These are phyloP conservation scores for Scolopax rusticola DNA, from an alignment of 2,797 vertebrate species.

Conservation along the genomic window DNA sequence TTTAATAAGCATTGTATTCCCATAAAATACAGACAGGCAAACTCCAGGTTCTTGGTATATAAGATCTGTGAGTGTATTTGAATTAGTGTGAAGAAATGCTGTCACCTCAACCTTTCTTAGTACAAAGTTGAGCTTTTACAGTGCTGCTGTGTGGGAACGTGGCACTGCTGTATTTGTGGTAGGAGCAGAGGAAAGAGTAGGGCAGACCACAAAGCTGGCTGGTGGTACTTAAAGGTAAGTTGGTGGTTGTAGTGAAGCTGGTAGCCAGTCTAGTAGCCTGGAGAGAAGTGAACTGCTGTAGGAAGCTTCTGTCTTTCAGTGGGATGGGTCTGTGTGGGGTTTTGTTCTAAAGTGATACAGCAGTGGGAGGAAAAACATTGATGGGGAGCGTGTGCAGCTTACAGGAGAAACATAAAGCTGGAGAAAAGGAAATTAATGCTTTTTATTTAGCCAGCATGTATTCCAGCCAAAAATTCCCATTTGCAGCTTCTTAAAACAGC, in stretches of 20 bases:
- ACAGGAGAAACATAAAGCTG: not conserved
- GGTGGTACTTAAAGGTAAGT: not conserved
- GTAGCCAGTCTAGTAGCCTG: not conserved
- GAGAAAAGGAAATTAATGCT: not conserved
- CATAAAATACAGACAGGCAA: not conserved
- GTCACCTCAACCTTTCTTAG: not conserved
- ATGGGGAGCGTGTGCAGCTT: not conserved
- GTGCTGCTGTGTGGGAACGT: not conserved
- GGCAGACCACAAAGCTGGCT: not conserved
- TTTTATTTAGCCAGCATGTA: not conserved
- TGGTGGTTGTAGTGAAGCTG: not conserved
- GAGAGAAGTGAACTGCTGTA: not conserved
- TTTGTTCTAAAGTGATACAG: not conserved
- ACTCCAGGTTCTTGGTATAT: not conserved
- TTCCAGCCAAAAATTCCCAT: not conserved
- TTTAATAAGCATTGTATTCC: conserved; percentile 16
- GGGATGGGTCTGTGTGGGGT: not conserved
- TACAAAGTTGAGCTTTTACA: not conserved
- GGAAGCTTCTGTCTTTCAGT: not conserved
- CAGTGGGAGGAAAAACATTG: not conserved
- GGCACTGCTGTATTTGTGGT: not conserved
- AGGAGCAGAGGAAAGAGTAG: not conserved
- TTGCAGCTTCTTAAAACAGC: not conserved
- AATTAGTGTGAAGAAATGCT: not conserved
- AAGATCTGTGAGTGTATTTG: not conserved